Conservation (phyloP, 2,888 invertebrate genomes). For the Acleris sparsana region DNA sequence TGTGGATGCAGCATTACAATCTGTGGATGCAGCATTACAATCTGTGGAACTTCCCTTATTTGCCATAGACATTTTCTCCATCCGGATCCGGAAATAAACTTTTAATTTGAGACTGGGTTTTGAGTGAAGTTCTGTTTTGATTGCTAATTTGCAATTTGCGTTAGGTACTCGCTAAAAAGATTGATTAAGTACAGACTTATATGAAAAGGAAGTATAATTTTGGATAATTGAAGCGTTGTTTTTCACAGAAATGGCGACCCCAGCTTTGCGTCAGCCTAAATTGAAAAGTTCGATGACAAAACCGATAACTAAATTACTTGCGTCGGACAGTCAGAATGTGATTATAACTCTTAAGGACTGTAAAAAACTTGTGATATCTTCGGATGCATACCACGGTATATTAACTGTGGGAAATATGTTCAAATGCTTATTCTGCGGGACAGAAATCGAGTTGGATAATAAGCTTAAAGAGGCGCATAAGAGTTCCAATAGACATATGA, state of each 20-base stretch:
- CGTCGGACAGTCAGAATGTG: conserved; percentile 46
- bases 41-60: too few species aligned
- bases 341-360: conserved; percentile 59
- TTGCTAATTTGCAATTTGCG: not conserved
- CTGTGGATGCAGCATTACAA: too few species aligned
- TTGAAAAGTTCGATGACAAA: not conserved
- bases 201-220: too few species aligned
- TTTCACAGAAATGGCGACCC: conserved; percentile 9
- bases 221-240: too few species aligned
- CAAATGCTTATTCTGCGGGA: conserved; percentile 60
- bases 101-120: too few species aligned
- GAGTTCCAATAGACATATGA: conserved; percentile 49
- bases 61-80: not conserved
- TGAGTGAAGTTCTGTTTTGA: not conserved
- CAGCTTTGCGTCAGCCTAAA: conserved; percentile 48
- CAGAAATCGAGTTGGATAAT: conserved; percentile 48
- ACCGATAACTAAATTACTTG: conserved; percentile 2
- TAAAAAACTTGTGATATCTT: conserved; percentile 59
- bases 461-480: conserved; percentile 56
- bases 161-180: not conserved
- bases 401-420: conserved; percentile 51
- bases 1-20: too few species aligned
- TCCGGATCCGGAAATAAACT: conserved; percentile 8
- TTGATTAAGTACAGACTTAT: too few species aligned
- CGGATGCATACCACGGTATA: conserved; percentile 64